Evolutionary conservation across 2,113 vertebrate species (phyloP).

Genomic region (Hucho hucho): DNA sequence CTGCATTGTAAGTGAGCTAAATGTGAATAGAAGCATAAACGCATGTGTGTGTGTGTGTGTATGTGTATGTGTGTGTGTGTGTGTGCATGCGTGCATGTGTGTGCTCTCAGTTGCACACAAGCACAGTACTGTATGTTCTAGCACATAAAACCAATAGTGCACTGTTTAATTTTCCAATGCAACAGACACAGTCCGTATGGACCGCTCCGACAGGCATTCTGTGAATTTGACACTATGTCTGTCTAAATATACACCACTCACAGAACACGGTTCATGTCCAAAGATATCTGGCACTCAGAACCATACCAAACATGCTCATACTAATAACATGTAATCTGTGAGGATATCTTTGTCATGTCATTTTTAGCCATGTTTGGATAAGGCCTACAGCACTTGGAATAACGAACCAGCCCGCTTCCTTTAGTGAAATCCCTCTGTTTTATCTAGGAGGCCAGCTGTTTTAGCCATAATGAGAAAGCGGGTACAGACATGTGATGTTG

Average conservation of each 20-base stretch:
- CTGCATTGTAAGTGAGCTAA: conserved; percentile 65
- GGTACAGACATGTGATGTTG: conserved; percentile 42
- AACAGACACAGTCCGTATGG: conserved; percentile 27
- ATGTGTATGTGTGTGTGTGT: conserved; percentile 12
- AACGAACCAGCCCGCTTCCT: conserved; percentile 39
- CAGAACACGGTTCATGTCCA: conserved; percentile 48
- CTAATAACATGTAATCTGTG: conserved; percentile 57
- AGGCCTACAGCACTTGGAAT: conserved; percentile 31
- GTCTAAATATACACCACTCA: conserved; percentile 52
- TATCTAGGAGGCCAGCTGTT: conserved; percentile 14
- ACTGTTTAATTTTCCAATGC: conserved; percentile 45
- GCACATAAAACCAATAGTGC: conserved; percentile 29
- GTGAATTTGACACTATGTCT: conserved; percentile 53
- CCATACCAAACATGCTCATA: conserved; percentile 55
- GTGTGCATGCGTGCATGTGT: background rate
- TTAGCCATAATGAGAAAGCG: conserved; percentile 27
- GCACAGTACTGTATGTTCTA: conserved; percentile 8
- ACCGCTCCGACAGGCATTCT: conserved; percentile 52
- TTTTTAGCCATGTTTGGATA: conserved; percentile 8
- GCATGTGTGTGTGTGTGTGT: conserved; percentile 34
- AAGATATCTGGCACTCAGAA: conserved; percentile 56
- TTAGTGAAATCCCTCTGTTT: conserved; percentile 31
- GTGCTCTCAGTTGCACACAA: conserved; percentile 29
- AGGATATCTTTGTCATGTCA: conserved; percentile 47
- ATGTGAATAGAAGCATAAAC: conserved; percentile 74